phyloP scores from a whole-genome alignment of 2,888 invertebrate genomes.

The Petrophora chlorosata region DNA sequence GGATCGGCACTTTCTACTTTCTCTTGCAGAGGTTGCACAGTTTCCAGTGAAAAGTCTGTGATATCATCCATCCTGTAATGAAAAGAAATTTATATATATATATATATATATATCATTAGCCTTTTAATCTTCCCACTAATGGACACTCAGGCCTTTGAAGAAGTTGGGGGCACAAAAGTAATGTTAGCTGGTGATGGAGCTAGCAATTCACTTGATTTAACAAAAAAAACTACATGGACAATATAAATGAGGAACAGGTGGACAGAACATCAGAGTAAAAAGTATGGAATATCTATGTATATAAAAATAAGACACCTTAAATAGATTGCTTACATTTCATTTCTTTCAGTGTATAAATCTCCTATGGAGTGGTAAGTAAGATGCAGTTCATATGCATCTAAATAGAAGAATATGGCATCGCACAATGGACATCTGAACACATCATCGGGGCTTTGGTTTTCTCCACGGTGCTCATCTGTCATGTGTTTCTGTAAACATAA shows the following conservation, averaged over 20 bases:
- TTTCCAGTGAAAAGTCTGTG: constrained; percentile 70
- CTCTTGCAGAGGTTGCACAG: constrained; percentile 72
- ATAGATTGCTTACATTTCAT: constrained; percentile 64
- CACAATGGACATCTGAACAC: constrained; percentile 86
- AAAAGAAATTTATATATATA: not conserved
- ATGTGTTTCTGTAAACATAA: constrained; percentile 77
- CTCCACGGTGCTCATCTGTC: constrained; percentile 77
- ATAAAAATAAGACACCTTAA: no score
- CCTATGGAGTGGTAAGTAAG: constrained; percentile 84
- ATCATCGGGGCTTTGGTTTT: constrained; percentile 82
- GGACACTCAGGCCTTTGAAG: no score
- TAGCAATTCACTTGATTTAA: no score
- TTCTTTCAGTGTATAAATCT: constrained; percentile 85
- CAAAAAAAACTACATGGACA: no score
- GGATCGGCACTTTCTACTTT: constrained; percentile 57
- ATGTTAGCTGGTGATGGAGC: no score
- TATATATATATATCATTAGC: no score
- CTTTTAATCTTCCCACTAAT: no score
- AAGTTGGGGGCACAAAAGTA: no score
- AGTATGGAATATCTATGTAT: no score
- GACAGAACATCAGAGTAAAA: no score
- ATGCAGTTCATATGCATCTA: constrained; percentile 86
- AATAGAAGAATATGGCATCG: constrained; percentile 86
- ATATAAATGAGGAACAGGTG: no score
- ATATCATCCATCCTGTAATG: constrained; percentile 57